Evolutionary conservation across 2,888 invertebrate genomes (phyloP), one percentile per base, ranked within the genome.

Genomic region (Lepidocyrtoides sp.): DNA sequence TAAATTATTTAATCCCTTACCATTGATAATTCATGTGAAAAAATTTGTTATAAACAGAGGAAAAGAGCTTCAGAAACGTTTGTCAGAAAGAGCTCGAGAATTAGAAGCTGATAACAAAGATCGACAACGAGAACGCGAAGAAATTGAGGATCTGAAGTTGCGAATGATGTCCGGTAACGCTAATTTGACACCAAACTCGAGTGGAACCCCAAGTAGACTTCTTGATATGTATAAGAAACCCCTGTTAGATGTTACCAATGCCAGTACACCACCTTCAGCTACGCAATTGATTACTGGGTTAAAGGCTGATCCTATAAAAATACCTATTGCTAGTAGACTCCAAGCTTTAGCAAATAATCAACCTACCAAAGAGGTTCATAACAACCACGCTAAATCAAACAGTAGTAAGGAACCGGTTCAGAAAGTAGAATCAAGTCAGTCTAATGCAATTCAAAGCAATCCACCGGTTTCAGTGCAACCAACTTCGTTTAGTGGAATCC

Each of bases 71-170:
- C 97, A 98, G 95, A 97, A 98, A 92, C 96, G 99, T n/a, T 96
- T 99, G 88, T 97, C 98, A 48, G 98, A 98, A 95, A 96, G 99
- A 93, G 98, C 99, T 93, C 97, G 98, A 93, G 99, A 99, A 95
- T 98, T 98, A 4, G 98, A 99, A 95, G 96, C 96, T 7, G 99
- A 99, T 95, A 97, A 97, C 72, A 97, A 98, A 94, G 99, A 99
- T 96, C 96, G 99, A 17, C 97, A 97, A 94, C 97, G 97, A 94
- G 99, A 99, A 95, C 97, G 97, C 94, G 97, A 97, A 94, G 98
- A 99, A 96, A 96, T 99, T 92, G 97, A 97, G 93, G 98, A 98
- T 95, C 96, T 99, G 87, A 97, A 97, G 94, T 96, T 96, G 92
- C 97, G 97, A 95, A 96, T 98, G 93, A 36, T 94, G 63, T 91